phyloP scores from a whole-genome alignment of 2,797 vertebrate species.

The Sibirionetta formosa region DNA sequence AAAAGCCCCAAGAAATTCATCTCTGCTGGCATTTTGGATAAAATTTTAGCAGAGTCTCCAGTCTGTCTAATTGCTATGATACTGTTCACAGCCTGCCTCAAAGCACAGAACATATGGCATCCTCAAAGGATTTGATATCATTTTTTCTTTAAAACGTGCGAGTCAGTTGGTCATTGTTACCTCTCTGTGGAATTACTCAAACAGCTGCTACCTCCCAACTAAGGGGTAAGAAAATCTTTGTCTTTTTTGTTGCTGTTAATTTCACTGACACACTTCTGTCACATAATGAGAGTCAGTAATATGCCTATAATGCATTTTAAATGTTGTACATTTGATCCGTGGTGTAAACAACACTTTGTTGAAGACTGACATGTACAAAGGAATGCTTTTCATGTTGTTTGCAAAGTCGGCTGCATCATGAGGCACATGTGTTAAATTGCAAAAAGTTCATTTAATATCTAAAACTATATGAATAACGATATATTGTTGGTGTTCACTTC shows the following conservation, averaged over 20 bases:
- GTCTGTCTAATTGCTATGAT: slow-evolving; percentile 69
- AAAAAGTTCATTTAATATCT: not conserved
- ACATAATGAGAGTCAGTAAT: slow-evolving; percentile 48
- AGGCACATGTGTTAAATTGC: not conserved
- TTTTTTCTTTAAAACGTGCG: slow-evolving; percentile 74
- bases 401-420: not conserved
- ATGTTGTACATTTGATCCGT: slow-evolving; percentile 38
- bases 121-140: slow-evolving; percentile 78
- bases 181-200: slow-evolving; percentile 76
- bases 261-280: slow-evolving; percentile 59
- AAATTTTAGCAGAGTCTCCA: slow-evolving; percentile 65
- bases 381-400: not conserved
- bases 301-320: slow-evolving; percentile 42
- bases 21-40: slow-evolving; percentile 74
- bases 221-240: slow-evolving; percentile 75
- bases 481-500: not conserved
- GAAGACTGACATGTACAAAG: slow-evolving; percentile 17
- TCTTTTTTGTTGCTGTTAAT: slow-evolving; percentile 71
- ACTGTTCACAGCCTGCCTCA: slow-evolving; percentile 60
- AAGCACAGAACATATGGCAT: slow-evolving; percentile 80
- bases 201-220: slow-evolving; percentile 81
- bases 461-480: not conserved
- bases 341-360: slow-evolving; percentile 32
- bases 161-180: slow-evolving; percentile 79
- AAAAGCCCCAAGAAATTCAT: slow-evolving; percentile 70